Evolutionary conservation across 2,888 invertebrate species (phyloP), one percentile per base, ranked within the genome.

Genomic region (Acronicta psi): DNA sequence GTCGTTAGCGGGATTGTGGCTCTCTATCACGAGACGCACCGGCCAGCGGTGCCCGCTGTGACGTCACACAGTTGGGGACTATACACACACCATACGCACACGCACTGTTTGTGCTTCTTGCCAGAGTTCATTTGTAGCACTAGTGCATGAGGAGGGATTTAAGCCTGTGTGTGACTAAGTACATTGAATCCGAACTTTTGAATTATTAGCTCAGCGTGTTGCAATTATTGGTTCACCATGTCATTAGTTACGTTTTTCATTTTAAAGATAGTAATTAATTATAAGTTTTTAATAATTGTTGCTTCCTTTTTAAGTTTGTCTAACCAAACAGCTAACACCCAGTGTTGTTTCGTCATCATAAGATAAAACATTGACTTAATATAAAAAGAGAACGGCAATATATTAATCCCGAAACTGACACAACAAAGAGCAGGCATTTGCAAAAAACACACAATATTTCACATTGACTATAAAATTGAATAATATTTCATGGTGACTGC

Each of bases 401-500:
- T 58, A 53, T 49, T 49, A 49, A 53, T 46, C 20, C 34, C 11
- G 17, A 1, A 16, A 10, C 29, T 4, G 11, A 40, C 20, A 38
- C 38, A 45, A 60, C 54, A 59, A 31, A 45, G 34, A 43, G 38
- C 37, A 36, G 40, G 44, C 46, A 52, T 59, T 49, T 56, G 44
- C 42, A 18, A 17, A 31, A 51, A 54, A 43, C 45, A 59, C 34
- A 57, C 38, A 38, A 74, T 70, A 45, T 65, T 60, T 72, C 59
- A 64, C 37, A 38, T 34, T 50, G 29, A 50, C 52, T 52, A 60
- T 69, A 62, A 70, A 74, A 71, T 73, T 68, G 64, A 68, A 64
- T 69, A 62, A 78, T 73, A 69, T 70, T 69, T 78, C 57, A 65
- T 36, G 46, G 58, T 37, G 53, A 59, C 60, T 67, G 62, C 37